These are phyloP conservation scores for Ellobius talpinus DNA, from an alignment of 2,113 vertebrate species.

Conservation along the genomic window DNA sequence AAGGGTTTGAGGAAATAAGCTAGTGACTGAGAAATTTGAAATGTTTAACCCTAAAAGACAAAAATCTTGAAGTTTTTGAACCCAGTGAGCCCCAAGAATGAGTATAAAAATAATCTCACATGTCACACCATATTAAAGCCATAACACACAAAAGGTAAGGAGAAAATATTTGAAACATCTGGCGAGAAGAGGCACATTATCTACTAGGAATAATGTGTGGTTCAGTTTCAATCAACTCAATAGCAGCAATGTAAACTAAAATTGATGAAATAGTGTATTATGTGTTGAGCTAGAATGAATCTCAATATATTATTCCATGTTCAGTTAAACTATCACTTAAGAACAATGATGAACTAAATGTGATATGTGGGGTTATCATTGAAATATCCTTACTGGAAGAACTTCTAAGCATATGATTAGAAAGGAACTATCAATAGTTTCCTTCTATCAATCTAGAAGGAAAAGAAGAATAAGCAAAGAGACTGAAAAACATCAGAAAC, in stretches of 20 bases:
- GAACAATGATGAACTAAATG: not conserved
- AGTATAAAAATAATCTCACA: not conserved
- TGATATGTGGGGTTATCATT: not conserved
- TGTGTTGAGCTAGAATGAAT: not conserved
- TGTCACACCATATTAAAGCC: not conserved
- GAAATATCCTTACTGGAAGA: not conserved
- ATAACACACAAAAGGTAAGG: not conserved
- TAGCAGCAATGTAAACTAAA: not conserved
- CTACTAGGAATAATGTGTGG: not conserved
- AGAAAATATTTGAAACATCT: not conserved
- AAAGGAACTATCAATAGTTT: conserved; percentile 15
- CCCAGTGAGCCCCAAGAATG: not conserved
- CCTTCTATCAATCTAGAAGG: too few relatives aligned
- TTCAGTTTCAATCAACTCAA: not conserved
- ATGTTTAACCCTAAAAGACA: not conserved
- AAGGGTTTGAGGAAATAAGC: not conserved
- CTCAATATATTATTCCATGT: not conserved
- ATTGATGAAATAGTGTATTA: not conserved
- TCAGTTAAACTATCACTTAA: not conserved
- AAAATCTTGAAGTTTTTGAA: not conserved
- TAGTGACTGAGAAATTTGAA: not conserved
- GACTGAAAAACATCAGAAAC: not conserved
- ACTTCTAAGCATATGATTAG: not conserved
- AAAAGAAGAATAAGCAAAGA: not conserved
- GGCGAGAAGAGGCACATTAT: not conserved